Evolutionary conservation across 2,888 invertebrate species (phyloP).

Genomic region (Hypsopygia costalis): DNA sequence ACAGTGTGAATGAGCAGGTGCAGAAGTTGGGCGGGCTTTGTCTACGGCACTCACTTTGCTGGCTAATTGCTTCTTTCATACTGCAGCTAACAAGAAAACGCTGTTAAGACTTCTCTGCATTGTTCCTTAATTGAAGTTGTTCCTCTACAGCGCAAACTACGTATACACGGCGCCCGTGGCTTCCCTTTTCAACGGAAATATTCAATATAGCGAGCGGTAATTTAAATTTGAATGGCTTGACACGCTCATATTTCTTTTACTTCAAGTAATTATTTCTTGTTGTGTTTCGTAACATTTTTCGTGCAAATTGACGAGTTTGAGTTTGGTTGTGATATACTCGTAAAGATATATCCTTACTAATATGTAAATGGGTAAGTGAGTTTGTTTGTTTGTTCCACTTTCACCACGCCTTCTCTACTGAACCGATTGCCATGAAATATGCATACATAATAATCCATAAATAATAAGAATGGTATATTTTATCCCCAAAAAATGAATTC

Average conservation of each 20-base stretch:
- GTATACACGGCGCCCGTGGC: conserved; percentile 4
- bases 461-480: too few species aligned
- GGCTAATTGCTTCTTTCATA: conserved; percentile 67
- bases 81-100: conserved; percentile 59
- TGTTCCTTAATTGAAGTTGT: conserved; percentile 64
- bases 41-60: conserved; percentile 45
- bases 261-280: neutral
- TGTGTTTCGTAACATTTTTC: too few species aligned
- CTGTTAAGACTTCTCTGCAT: conserved; percentile 59
- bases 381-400: too few species aligned
- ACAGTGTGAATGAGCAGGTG: conserved; percentile 15
- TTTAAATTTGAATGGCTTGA: conserved; percentile 9
- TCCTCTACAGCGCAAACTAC: conserved; percentile 17
- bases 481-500: too few species aligned
- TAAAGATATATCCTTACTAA: too few species aligned
- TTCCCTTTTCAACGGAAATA: conserved; percentile 10
- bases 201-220: conserved; percentile 10
- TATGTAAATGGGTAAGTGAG: too few species aligned
- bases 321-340: too few species aligned
- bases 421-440: too few species aligned
- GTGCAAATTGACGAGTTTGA: too few species aligned
- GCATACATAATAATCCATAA: too few species aligned
- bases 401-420: too few species aligned
- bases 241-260: conserved; percentile 3
- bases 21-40: conserved; percentile 34